Conservation (phyloP, 2,888 invertebrate species). For the Hydriomena furcata region DNA sequence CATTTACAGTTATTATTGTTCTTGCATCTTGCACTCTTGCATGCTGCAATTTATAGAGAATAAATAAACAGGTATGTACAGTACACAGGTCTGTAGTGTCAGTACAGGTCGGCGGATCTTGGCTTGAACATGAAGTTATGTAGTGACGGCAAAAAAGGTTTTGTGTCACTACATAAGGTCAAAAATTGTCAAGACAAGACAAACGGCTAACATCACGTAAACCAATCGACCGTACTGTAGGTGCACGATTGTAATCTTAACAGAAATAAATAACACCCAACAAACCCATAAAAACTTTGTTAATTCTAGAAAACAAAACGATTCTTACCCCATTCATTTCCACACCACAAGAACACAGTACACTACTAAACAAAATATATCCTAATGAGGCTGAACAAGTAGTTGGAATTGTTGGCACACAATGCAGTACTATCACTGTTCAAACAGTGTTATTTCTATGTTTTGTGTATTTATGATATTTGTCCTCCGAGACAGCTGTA, state of each 20-base stretch:
- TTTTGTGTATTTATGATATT: constrained; percentile 6
- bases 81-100: too few relatives aligned
- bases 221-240: too few relatives aligned
- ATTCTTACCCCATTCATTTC: constrained; percentile 21
- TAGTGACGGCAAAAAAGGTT: too few relatives aligned
- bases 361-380: constrained; percentile 8
- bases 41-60: constrained; percentile 9
- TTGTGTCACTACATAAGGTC: too few relatives aligned
- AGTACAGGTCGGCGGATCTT: too few relatives aligned
- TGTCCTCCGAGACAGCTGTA: constrained; percentile 6
- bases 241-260: too few relatives aligned
- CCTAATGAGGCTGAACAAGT: background rate
- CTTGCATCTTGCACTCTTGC: constrained; percentile 11
- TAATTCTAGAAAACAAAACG: too few relatives aligned
- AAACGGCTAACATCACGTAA: too few relatives aligned
- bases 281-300: too few relatives aligned
- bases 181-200: too few relatives aligned
- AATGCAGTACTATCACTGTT: constrained; percentile 11
- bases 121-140: too few relatives aligned
- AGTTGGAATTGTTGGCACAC: constrained; percentile 8
- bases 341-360: constrained; percentile 20
- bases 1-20: constrained; percentile 50
- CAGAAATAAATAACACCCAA: too few relatives aligned
- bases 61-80: background rate
- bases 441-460: constrained; percentile 9